Conservation (phyloP, 2,113 vertebrate species). For the Poicephalus meyeri region DNA sequence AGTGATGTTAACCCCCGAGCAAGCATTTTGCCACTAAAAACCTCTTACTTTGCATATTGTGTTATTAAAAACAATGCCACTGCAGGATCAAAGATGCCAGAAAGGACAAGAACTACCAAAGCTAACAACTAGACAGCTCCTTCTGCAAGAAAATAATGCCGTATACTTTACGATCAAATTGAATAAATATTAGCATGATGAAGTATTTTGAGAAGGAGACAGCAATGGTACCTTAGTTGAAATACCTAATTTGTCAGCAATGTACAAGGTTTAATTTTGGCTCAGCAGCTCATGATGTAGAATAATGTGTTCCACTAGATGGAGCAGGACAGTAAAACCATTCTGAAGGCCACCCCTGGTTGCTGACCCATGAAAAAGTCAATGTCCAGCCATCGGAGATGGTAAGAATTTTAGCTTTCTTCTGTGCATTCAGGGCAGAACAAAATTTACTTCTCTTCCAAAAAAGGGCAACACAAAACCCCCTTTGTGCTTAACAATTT, state of each 20-base stretch:
- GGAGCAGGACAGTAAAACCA: conserved; percentile 46
- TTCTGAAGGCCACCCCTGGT: background rate
- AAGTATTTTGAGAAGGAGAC: background rate
- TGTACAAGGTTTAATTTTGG: background rate
- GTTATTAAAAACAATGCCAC: background rate
- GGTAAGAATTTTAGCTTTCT: background rate
- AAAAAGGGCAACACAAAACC: background rate
- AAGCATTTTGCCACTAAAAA: background rate
- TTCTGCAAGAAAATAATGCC: background rate
- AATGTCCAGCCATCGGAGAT: background rate
- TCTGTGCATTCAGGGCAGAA: background rate
- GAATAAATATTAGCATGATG: background rate
- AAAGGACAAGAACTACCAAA: background rate
- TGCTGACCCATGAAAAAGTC: background rate
- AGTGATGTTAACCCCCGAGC: background rate
- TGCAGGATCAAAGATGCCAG: background rate
- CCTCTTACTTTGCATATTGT: background rate
- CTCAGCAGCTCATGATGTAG: background rate
- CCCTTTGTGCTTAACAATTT: background rate
- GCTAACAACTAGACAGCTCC: background rate
- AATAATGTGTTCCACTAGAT: conserved; percentile 49
- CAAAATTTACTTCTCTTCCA: background rate
- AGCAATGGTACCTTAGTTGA: background rate
- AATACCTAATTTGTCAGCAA: background rate
- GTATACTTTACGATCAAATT: background rate